phyloP scores from a whole-genome alignment of 2,888 invertebrate species.

The Callinectes sapidus region DNA sequence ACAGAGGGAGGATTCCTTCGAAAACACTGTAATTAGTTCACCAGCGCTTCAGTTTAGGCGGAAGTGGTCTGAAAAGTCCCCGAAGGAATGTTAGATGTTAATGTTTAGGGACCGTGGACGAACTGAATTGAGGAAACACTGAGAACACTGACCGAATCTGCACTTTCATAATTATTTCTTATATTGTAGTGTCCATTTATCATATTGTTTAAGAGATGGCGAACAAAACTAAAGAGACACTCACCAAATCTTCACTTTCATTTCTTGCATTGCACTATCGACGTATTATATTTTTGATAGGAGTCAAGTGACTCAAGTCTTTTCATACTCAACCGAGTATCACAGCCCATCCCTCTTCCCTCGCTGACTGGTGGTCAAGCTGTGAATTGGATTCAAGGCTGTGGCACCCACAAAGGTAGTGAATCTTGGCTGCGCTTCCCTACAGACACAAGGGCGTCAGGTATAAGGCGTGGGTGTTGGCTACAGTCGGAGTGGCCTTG shows the following conservation, averaged over 20 bases:
- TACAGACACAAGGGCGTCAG: constrained; percentile 10
- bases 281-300: neutral
- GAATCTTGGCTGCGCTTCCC: constrained; percentile 5
- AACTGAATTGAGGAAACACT: neutral
- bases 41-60: neutral
- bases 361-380: neutral
- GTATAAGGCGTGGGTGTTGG: constrained; percentile 13
- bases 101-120: neutral
- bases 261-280: neutral
- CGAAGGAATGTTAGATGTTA: neutral
- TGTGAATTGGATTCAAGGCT: constrained; percentile 6
- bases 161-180: neutral
- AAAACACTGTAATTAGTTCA: constrained; percentile 16
- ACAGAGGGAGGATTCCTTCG: neutral
- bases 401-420: neutral
- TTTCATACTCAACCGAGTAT: neutral
- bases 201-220: neutral
- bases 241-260: neutral
- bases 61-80: constrained; percentile 4
- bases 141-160: neutral
- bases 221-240: neutral
- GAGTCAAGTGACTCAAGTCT: neutral
- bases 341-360: neutral
- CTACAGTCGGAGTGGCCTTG: neutral
- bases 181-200: neutral